These are phyloP conservation scores for Diabrotica undecimpunctata DNA, from an alignment of 1,140 invertebrate genomes.

Conservation along the genomic window DNA sequence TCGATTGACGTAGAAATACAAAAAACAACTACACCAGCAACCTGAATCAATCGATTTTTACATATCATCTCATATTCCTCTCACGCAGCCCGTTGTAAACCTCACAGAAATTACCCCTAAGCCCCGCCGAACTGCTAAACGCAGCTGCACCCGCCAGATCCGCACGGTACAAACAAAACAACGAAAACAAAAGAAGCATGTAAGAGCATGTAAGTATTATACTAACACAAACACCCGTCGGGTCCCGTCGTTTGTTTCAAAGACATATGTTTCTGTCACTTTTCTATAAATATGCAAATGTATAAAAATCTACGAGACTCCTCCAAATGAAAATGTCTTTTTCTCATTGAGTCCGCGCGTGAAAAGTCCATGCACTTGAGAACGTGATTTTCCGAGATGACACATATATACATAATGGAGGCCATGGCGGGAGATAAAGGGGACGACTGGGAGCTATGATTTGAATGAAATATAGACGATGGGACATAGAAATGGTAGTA, in stretches of 20 bases:
- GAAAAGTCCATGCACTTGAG: conserved; percentile 3
- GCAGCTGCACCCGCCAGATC: background rate
- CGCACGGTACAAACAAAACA: background rate
- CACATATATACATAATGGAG: conserved; percentile 9
- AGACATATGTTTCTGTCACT: conserved; percentile 22
- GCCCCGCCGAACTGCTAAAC: background rate
- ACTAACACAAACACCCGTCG: background rate
- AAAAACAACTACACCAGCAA: no score
- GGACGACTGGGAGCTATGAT: background rate
- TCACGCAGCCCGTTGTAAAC: no score
- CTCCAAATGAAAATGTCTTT: conserved; percentile 22
- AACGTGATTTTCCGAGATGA: conserved; percentile 8
- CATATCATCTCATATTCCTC: no score
- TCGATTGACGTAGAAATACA: no score
- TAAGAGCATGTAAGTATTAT: background rate
- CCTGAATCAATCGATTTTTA: no score
- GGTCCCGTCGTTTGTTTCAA: background rate
- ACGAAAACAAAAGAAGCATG: conserved; percentile 1
- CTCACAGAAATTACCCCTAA: no score
- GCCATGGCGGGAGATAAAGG: background rate
- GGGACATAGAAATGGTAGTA: no score
- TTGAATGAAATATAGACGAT: background rate
- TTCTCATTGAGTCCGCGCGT: conserved; percentile 3
- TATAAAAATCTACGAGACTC: conserved; percentile 20
- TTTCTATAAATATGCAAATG: conserved; percentile 29